Conservation (phyloP, 2,797 vertebrate genomes). For the Cichlasoma orientale region DNA sequence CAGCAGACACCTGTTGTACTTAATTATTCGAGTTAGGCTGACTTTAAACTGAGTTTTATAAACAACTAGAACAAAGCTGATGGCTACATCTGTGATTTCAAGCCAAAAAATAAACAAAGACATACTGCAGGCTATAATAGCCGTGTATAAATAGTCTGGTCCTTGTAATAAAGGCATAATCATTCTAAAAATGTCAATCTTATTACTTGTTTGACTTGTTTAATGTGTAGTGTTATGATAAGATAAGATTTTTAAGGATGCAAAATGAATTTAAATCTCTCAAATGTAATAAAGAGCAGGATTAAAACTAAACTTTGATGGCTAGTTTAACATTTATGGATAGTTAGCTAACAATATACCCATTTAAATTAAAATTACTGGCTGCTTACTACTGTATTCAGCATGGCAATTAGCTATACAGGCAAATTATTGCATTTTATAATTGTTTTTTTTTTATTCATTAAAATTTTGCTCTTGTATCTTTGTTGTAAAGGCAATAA, state of each 20-base stretch:
- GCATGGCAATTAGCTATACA: too few species aligned
- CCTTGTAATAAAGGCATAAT: too few species aligned
- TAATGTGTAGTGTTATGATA: too few species aligned
- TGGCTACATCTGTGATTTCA: too few species aligned
- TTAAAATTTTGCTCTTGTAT: too few species aligned
- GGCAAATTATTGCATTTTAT: neutral
- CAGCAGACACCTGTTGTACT: neutral
- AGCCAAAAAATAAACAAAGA: neutral
- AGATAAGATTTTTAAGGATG: too few species aligned
- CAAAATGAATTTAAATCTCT: neutral
- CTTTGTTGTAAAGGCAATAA: too few species aligned
- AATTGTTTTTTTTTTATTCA: too few species aligned
- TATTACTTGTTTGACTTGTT: neutral
- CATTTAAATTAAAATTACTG: too few species aligned
- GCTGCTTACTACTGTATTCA: too few species aligned
- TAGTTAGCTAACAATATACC: too few species aligned
- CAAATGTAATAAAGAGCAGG: neutral
- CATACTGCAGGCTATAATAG: rapidly evolving
- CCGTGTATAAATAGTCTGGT: neutral
- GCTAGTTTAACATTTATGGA: too few species aligned
- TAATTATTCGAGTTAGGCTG: neutral
- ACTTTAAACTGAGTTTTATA: neutral
- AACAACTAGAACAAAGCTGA: neutral
- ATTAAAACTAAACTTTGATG: neutral
- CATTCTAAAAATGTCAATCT: neutral